A percentile compares a stretch with the other conserved stretches of the same genome.
phyloP scores from a whole-genome alignment of 2,113 vertebrate species.

The Pseudois nayaur region DNA sequence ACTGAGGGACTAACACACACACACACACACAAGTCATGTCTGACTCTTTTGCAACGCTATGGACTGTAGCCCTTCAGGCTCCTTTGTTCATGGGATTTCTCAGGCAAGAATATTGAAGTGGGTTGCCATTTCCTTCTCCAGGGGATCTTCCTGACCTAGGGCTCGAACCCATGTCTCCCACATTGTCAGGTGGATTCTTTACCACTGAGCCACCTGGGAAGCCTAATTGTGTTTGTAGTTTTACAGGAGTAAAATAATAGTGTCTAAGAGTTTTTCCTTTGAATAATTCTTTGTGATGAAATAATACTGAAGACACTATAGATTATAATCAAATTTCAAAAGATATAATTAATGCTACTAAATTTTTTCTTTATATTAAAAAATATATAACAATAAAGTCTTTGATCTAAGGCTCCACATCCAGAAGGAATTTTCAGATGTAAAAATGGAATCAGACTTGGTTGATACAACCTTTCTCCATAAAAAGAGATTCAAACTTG shows the following conservation, averaged over 20 bases:
- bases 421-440: background rate
- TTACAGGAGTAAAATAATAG: background rate
- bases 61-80: background rate
- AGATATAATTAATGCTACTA: background rate
- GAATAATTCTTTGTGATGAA: background rate
- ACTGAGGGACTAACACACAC: background rate
- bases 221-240: background rate
- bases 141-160: background rate
- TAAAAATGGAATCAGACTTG: background rate
- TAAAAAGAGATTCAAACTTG: background rate
- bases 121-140: background rate
- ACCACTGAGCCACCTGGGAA: background rate
- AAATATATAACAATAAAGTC: background rate
- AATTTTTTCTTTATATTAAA: background rate
- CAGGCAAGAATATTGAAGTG: background rate
- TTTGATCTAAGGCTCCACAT: background rate
- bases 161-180: background rate
- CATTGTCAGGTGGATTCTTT: background rate
- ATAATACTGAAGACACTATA: background rate
- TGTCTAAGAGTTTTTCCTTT: background rate
- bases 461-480: background rate
- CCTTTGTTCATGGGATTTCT: background rate
- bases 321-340: background rate
- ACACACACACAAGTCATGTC: background rate
- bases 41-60: background rate